A percentile compares a stretch with the other conserved stretches of the same genome.
Evolutionary conservation across 1,140 invertebrate genomes (phyloP).

Genomic region (Drosophila guanche): DNA sequence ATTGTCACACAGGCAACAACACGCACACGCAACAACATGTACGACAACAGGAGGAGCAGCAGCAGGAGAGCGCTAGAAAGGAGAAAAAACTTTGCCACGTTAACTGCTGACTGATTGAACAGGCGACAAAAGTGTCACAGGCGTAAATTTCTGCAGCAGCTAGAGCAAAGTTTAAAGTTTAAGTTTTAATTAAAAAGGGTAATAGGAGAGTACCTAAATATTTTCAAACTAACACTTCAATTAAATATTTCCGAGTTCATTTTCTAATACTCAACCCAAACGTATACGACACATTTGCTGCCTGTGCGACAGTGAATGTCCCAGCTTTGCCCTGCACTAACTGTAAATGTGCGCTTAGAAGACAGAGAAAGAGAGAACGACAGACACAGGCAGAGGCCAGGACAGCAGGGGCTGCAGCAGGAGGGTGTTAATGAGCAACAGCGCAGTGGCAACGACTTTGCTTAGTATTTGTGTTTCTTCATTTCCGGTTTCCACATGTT

Average conservation of each 20-base stretch:
- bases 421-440: slow-evolving; percentile 74
- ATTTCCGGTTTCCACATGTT: slow-evolving; percentile 81
- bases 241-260: no score
- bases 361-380: not conserved
- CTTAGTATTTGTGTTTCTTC: slow-evolving; percentile 78
- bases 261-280: not conserved
- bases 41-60: slow-evolving; percentile 37
- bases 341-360: slow-evolving; percentile 31
- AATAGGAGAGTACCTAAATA: no score
- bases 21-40: slow-evolving; percentile 20
- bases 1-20: slow-evolving; percentile 54
- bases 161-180: not conserved
- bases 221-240: no score
- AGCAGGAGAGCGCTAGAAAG: slow-evolving; percentile 12
- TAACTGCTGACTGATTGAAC: slow-evolving; percentile 49
- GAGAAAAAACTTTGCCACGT: slow-evolving; percentile 51
- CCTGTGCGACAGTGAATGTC: slow-evolving; percentile 18
- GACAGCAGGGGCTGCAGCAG: slow-evolving; percentile 1
- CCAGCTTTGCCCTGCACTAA: slow-evolving; percentile 31
- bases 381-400: not conserved
- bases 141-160: not conserved
- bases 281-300: slow-evolving; percentile 40
- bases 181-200: no score
- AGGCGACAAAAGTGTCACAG: slow-evolving; percentile 70
- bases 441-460: slow-evolving; percentile 73